These are phyloP conservation scores for Salarias fasciatus DNA, from an alignment of 2,797 vertebrate genomes.

Conservation along the genomic window DNA sequence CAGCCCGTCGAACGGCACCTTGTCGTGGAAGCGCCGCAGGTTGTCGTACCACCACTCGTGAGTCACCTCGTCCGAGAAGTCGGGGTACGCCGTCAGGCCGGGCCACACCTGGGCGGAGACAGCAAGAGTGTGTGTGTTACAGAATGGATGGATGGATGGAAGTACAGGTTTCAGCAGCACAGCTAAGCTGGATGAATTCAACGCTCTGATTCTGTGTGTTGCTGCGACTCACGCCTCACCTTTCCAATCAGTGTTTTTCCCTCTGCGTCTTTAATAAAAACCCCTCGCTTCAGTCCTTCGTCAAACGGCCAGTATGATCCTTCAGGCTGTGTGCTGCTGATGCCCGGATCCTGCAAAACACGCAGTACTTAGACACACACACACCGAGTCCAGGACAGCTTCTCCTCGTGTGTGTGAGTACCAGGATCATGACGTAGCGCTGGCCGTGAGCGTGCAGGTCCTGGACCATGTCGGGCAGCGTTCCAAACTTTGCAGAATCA, in stretches of 20 bases:
- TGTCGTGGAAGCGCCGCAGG: conserved; percentile 82
- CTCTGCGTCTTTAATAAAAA: conserved; percentile 87
- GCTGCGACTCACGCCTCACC: conserved; percentile 72
- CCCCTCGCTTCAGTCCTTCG: conserved; percentile 83
- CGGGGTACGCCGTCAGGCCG: conserved; percentile 87
- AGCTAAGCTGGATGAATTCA: no score
- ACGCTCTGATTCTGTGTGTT: no score
- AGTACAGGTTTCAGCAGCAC: no score
- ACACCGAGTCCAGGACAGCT: no score
- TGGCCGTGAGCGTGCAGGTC: conserved; percentile 89
- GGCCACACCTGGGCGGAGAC: conserved; percentile 87
- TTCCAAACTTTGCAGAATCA: conserved; percentile 79
- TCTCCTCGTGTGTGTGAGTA: conserved; percentile 54
- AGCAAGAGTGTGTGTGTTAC: neutral
- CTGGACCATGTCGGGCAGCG: conserved; percentile 86
- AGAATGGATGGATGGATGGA: no score
- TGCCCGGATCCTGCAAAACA: conserved; percentile 86
- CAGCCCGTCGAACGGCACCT: conserved; percentile 87
- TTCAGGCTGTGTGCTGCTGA: conserved; percentile 84
- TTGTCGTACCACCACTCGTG: conserved; percentile 92
- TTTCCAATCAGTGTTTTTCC: conserved; percentile 86
- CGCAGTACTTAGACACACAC: conserved; percentile 2
- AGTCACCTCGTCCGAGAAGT: conserved; percentile 85
- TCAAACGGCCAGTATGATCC: conserved; percentile 90
- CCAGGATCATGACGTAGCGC: conserved; percentile 90